phyloP scores from a whole-genome alignment of 2,113 vertebrate genomes.

The Petrocephalus microphthalmus region DNA sequence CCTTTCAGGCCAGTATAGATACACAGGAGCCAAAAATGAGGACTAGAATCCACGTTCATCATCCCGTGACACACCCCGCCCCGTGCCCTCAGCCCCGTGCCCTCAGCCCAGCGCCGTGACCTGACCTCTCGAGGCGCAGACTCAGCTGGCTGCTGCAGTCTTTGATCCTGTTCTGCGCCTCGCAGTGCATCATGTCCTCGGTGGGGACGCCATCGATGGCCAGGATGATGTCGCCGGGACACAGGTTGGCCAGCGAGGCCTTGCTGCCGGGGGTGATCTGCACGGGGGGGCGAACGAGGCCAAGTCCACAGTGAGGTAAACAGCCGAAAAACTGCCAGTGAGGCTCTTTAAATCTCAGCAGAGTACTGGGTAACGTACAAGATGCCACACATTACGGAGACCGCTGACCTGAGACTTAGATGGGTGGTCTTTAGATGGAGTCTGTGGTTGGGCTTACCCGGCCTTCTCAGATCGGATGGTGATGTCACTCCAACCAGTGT shows the following conservation, averaged over 20 bases:
- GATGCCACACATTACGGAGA: background rate
- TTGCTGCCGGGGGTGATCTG: constrained; percentile 93
- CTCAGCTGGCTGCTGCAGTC: constrained; percentile 71
- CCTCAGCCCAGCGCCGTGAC: background rate
- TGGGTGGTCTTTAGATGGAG: background rate
- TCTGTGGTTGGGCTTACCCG: background rate
- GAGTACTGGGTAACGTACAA: background rate
- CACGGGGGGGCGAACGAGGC: background rate
- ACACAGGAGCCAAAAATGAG: background rate
- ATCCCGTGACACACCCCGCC: background rate
- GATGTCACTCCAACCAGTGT: background rate
- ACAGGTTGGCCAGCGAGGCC: constrained; percentile 78
- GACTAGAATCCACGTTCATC: background rate
- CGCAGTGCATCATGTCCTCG: constrained; percentile 82
- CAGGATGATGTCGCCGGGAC: constrained; percentile 83
- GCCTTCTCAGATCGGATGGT: background rate
- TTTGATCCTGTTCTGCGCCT: constrained; percentile 92
- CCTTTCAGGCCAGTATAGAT: background rate
- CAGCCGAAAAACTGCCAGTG: background rate
- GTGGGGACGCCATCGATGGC: constrained; percentile 81
- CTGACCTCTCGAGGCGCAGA: constrained; percentile 86
- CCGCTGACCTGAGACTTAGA: background rate
- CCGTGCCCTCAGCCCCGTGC: background rate
- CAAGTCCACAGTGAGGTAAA: background rate
- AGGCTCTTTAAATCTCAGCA: background rate